Evolutionary conservation across 2,888 invertebrate species (phyloP), one percentile per base, ranked within the genome.

Genomic region (Caenorhabditis sp.): DNA sequence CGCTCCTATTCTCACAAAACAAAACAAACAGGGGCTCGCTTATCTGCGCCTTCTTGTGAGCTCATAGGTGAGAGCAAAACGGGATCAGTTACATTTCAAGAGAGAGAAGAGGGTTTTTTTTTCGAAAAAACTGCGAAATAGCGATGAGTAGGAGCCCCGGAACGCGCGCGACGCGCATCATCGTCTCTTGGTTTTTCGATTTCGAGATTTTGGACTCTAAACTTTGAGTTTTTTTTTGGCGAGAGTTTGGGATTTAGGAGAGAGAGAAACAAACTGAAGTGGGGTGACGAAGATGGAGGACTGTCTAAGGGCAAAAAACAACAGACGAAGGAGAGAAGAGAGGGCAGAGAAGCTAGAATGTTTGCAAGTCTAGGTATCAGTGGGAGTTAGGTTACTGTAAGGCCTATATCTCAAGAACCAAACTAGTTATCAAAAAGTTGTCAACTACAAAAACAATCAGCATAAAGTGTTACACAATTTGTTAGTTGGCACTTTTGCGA

Each of bases 1-100:
- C 54, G 14, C 12, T 61, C n/a, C n/a, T n/a, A n/a, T 51, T 54
- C 28, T 56, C 26, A 56, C 54, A 56, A 56, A 56, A 56, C 54
- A 24, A 56, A 56, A 58, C 58, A 58, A 58, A 58, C 28, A 28
- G 3, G n/a, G n/a, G 14, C 22, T 26, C 14, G 2, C 22, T 22
- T 58, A 31, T 58, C 58, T 31, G n/a, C 58, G 6, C 4, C 19
- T 31, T 28, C 12, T 28, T 31, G 28, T 58, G 58, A 14, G 49
- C 49, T 49, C 19, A 19, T 49, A 8, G 19, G 47, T 19, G 19
- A 47, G 6, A 22, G 49, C 44, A 16, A 14, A 44, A 19, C 6
- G 47, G 19, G n/a, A 56, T 58, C 58, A 31, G 58, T 58, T 58
- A 58, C 58, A n/a, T 58, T 58, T 58, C 26, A 58, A 58, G 31